Base-by-base conservation (phyloP, 2,888 invertebrate genomes). In the Meteorus colon region DNA sequence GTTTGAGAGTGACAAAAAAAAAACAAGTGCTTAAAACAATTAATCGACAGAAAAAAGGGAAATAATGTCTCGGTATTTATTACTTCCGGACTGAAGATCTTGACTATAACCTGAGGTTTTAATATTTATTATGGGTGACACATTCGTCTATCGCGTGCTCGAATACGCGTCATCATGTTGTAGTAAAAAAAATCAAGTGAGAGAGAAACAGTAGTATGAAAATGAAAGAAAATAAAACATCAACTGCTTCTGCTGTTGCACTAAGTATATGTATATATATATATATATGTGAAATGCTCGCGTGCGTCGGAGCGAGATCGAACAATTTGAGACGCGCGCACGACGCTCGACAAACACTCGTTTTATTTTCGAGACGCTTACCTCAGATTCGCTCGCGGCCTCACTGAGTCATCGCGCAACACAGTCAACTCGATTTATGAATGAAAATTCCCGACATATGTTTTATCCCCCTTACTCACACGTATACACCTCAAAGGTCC, bases 311-410 rank as follows among this genome's bases (percentile, higher is more conserved):
- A 55, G 48, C 27, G 34, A 48, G 62, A 19, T 65, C 48, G 48
- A 72, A 62, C 16, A 45, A 51, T 70, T 51, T 31, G 68, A 41
- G 45, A 63, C 45, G 48, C 71, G 31, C 10, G 12, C 14, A 29
- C 19, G 41, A 37, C 34, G 24, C 70, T 31, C 31, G 34, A 60
- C 34, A 45, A 41, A 62, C 34, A 55, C 62, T 71, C 29, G 71
- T 78, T 79, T 80, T 81, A 82, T 83, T 83, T 83, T 80, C 77
- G 78, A 70, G 73, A 24, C 71, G 80, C 82, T 84, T 84, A 84
- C 80, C 83, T 83, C 81, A 84, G 82, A 82, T 82, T 82, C 67
- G 76, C 78, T 34, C 19, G 68, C 63, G 73, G 70, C 72, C 73
- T 68, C 67, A 75, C 70, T 79, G 78, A 77, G 65, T 78, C 80